These are phyloP conservation scores for Halocynthia roretzi DNA, from an alignment of 23 tunicate species.

Conservation along the genomic window DNA sequence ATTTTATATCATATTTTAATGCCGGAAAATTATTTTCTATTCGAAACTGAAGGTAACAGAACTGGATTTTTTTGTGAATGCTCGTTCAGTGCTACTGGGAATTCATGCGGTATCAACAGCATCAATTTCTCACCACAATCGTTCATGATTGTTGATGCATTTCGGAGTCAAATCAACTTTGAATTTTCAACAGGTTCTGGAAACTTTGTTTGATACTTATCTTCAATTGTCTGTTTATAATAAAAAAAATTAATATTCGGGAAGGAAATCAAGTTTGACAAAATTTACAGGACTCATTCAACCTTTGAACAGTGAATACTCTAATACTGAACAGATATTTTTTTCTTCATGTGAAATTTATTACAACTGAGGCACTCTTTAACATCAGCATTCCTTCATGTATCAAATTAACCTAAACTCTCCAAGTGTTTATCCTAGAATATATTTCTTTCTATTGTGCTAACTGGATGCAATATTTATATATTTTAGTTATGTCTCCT, in stretches of 20 bases:
- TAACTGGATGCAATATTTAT: background rate
- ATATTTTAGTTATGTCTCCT: slow-evolving; percentile 37
- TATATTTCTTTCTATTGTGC: background rate
- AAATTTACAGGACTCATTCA: too few species aligned
- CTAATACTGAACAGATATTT: too few species aligned
- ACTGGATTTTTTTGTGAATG: slow-evolving; percentile 44
- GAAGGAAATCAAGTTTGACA: too few species aligned
- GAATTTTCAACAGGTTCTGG: slow-evolving; percentile 70
- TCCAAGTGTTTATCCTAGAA: background rate
- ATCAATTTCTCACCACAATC: slow-evolving; percentile 58
- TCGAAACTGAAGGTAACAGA: slow-evolving; percentile 10
- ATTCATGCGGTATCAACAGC: slow-evolving; percentile 42
- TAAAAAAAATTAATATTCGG: too few species aligned
- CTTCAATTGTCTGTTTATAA: too few species aligned
- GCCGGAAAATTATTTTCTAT: background rate
- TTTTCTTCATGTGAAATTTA: too few species aligned
- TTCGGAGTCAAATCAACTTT: slow-evolving; percentile 24
- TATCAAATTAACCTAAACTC: too few species aligned
- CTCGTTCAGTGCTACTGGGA: slow-evolving; percentile 56
- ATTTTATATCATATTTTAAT: background rate
- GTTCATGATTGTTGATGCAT: slow-evolving; percentile 27
- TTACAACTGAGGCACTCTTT: too few species aligned
- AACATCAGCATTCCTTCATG: too few species aligned
- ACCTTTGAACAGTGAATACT: too few species aligned
- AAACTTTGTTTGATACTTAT: too few species aligned